Conservation (phyloP, 2,113 vertebrate species). For the Pseudopodoces humilis region DNA sequence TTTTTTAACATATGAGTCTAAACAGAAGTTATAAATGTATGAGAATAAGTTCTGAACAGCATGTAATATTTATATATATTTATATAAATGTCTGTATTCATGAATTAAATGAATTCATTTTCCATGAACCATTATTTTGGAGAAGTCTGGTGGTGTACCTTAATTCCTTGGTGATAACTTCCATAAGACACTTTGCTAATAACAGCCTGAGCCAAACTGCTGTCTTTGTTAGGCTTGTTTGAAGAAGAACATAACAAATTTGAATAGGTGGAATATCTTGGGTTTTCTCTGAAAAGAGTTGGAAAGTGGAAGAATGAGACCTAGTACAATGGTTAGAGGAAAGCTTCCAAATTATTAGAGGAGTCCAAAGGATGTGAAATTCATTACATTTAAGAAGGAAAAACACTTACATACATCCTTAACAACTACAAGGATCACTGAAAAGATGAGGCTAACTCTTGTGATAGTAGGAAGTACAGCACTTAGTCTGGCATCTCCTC, state of each 20-base stretch:
- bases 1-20: background rate
- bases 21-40: background rate
- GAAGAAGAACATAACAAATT: background rate
- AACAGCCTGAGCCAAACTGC: background rate
- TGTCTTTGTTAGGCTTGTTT: background rate
- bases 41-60: background rate
- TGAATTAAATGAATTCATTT: background rate
- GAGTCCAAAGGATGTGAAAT: background rate
- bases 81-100: background rate
- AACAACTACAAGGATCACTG: background rate
- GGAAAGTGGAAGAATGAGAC: background rate
- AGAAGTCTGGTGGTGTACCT: background rate
- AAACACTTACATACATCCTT: background rate
- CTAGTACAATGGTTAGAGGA: background rate
- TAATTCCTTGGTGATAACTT: background rate
- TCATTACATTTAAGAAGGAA: background rate
- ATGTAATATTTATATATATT: background rate
- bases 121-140: background rate
- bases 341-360: background rate
- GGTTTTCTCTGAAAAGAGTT: background rate
- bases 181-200: background rate
- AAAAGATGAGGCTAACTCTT: background rate
- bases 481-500: background rate
- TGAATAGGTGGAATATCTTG: background rate
- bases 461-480: background rate